Percentiles rank a stretch among this genome's conserved stretches.
These are phyloP conservation scores for Parapristionchus giblindavisi DNA, from an alignment of 2,888 invertebrate species.

Conservation along the genomic window DNA sequence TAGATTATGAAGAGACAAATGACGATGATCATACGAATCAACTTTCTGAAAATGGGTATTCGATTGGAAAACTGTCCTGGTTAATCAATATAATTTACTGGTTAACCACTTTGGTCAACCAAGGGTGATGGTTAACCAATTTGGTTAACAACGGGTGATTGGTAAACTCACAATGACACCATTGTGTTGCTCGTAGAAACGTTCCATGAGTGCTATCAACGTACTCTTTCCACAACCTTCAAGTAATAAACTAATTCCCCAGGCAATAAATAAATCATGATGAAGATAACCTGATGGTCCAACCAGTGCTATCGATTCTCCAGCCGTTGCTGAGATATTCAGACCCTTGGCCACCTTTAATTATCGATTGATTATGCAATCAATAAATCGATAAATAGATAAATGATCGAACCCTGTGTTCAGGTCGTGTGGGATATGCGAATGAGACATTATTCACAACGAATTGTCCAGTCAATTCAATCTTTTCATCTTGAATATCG, in stretches of 20 bases:
- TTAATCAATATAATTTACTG: no score
- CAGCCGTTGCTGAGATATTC: slow-evolving; percentile 59
- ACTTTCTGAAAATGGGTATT: no score
- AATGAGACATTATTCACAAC: slow-evolving; percentile 76
- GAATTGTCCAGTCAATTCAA: slow-evolving; percentile 7
- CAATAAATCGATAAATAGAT: not conserved
- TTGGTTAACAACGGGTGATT: no score
- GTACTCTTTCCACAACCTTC: slow-evolving; percentile 87
- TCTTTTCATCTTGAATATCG: slow-evolving; percentile 11
- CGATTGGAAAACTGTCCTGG: no score
- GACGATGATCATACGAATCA: no score
- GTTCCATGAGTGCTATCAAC: slow-evolving; percentile 81
- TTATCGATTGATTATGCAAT: no score
- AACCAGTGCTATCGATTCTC: slow-evolving; percentile 71
- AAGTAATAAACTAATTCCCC: no score
- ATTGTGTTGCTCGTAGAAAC: slow-evolving; percentile 81
- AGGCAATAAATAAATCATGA: not conserved
- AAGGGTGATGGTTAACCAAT: no score
- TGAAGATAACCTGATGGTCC: slow-evolving; percentile 69
- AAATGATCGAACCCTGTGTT: slow-evolving; percentile 75
- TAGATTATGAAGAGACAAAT: no score
- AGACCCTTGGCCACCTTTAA: slow-evolving; percentile 29
- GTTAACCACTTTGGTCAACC: no score
- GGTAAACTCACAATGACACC: slow-evolving; percentile 21
- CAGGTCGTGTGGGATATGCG: slow-evolving; percentile 83